These are phyloP conservation scores for Dolichallabes microphthalmus DNA, from an alignment of 2,113 vertebrate genomes.

Conservation along the genomic window DNA sequence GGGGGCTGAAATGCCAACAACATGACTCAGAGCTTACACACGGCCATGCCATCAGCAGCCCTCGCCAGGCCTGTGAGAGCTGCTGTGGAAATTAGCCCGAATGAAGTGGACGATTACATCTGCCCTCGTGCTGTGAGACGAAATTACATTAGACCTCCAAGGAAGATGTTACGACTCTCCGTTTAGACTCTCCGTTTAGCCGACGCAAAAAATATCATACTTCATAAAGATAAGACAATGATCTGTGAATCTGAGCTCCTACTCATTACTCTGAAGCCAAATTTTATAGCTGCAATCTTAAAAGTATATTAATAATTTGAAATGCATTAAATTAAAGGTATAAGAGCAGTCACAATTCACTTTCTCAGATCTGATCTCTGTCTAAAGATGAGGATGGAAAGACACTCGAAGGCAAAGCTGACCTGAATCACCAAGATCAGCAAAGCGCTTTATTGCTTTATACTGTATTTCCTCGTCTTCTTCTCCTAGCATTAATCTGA, in stretches of 20 bases:
- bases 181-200: background rate
- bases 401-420: background rate
- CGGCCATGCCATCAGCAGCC: background rate
- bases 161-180: background rate
- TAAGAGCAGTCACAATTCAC: background rate
- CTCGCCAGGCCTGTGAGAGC: background rate
- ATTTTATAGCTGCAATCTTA: background rate
- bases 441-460: background rate
- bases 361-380: background rate
- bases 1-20: conserved; percentile 46
- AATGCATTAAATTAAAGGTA: background rate
- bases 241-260: background rate
- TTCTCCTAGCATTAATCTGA: background rate
- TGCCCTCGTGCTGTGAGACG: background rate
- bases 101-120: conserved; percentile 16
- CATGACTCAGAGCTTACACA: conserved; percentile 7
- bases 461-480: background rate
- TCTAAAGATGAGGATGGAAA: background rate
- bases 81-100: background rate
- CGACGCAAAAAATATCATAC: background rate
- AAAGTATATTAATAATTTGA: background rate
- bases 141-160: background rate
- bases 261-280: background rate
- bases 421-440: too few relatives aligned
- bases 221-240: background rate